Evolutionary conservation across 2,888 invertebrate genomes (phyloP).

Genomic region (Drosophila ustulata): DNA sequence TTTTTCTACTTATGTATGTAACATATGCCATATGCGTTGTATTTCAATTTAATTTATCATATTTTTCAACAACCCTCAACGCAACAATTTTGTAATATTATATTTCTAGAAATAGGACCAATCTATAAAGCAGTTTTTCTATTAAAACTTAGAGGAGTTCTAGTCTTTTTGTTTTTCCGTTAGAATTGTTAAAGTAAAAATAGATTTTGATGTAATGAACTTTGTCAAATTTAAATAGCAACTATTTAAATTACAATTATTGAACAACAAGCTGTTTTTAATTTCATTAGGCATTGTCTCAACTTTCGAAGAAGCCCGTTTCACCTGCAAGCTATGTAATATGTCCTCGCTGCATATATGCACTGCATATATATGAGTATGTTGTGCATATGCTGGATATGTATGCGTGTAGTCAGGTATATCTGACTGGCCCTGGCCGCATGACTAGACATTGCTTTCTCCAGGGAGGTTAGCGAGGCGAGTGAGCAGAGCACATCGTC

Average conservation of each 20-base stretch:
- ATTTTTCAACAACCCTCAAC: too few species aligned
- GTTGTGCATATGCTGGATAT: background rate
- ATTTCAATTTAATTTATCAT: too few species aligned
- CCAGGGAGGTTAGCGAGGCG: slow-evolving; percentile 45
- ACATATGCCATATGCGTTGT: too few species aligned
- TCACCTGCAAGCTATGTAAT: slow-evolving; percentile 29
- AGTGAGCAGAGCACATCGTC: slow-evolving; percentile 25
- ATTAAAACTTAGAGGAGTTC: too few species aligned
- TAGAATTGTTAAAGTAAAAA: too few species aligned
- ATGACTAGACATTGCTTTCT: slow-evolving; percentile 69
- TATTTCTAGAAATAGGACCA: too few species aligned
- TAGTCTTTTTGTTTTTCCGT: too few species aligned
- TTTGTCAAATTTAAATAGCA: too few species aligned
- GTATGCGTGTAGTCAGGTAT: slow-evolving; percentile 1
- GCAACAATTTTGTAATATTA: too few species aligned
- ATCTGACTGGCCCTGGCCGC: slow-evolving; percentile 45
- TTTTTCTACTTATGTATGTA: too few species aligned
- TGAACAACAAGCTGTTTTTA: background rate
- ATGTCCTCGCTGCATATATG: slow-evolving; percentile 31
- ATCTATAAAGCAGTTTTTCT: too few species aligned
- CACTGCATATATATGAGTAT: slow-evolving; percentile 13
- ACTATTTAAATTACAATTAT: background rate
- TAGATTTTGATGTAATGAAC: too few species aligned
- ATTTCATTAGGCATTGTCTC: background rate
- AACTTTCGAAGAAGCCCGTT: slow-evolving; percentile 37